phyloP scores from a whole-genome alignment of 2,888 invertebrate species.

The Ethmia dodecea region DNA sequence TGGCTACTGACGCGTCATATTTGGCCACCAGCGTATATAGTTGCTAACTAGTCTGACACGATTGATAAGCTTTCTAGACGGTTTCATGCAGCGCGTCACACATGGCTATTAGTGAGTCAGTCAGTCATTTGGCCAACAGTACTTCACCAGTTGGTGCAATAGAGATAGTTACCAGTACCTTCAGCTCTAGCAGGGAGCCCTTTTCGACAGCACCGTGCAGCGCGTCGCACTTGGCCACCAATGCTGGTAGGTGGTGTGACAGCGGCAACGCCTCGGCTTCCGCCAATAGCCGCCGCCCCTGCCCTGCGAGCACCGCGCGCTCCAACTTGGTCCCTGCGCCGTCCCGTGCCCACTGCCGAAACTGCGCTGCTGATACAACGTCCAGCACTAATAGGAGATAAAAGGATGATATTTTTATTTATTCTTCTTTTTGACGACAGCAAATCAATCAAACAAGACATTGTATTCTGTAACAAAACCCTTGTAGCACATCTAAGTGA shows the following conservation, averaged over 20 bases:
- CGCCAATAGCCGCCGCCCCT: conserved; percentile 55
- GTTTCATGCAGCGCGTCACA: no score
- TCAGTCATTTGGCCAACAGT: no score
- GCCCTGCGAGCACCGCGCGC: conserved; percentile 63
- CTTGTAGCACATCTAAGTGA: no score
- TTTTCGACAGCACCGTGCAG: conserved; percentile 86
- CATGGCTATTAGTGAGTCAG: no score
- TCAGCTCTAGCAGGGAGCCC: conserved; percentile 83
- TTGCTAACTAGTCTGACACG: no score
- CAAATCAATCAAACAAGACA: no score
- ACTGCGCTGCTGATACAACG: conserved; percentile 45
- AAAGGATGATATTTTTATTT: not conserved
- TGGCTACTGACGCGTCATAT: no score
- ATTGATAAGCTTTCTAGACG: no score
- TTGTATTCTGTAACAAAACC: no score
- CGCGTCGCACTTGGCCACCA: conserved; percentile 86
- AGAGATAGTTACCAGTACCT: conserved; percentile 72
- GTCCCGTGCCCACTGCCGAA: conserved; percentile 58
- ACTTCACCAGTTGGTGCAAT: no score
- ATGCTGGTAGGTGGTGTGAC: conserved; percentile 68
- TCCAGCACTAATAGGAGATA: conserved; percentile 43
- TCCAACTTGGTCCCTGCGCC: conserved; percentile 60
- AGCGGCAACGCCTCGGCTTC: conserved; percentile 49
- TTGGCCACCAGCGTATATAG: no score
- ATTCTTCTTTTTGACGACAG: no score